Evolutionary conservation across 2,113 vertebrate genomes (phyloP).

Genomic region (Hemiscyllium ocellatum): DNA sequence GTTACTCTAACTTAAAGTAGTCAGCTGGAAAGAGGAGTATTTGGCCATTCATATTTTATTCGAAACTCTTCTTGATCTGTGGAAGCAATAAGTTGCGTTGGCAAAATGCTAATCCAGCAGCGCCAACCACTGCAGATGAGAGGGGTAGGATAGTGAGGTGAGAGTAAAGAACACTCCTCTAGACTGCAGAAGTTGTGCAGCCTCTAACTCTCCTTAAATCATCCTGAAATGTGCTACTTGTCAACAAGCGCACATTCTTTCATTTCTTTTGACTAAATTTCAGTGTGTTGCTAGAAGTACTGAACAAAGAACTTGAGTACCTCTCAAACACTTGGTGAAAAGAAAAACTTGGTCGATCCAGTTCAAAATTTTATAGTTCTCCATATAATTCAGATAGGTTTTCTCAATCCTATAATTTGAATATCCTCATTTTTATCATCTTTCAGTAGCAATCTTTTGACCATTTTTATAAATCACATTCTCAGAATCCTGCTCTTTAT

Average conservation of each 20-base stretch:
- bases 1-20: background rate
- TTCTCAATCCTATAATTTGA: too few relatives aligned
- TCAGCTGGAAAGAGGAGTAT: background rate
- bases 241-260: background rate
- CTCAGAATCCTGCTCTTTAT: background rate
- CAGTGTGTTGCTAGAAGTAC: too few relatives aligned
- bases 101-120: background rate
- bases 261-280: background rate
- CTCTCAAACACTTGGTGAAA: too few relatives aligned
- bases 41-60: background rate
- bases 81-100: background rate
- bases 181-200: background rate
- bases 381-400: too few relatives aligned
- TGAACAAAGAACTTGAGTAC: too few relatives aligned
- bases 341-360: too few relatives aligned
- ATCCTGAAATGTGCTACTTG: background rate
- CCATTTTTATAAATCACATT: background rate
- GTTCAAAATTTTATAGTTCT: too few relatives aligned
- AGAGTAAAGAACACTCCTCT: background rate
- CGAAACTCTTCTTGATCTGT: background rate
- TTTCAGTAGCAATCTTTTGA: background rate
- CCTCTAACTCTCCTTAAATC: background rate
- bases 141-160: background rate
- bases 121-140: background rate
- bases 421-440: background rate